Evolutionary conservation across 2,888 invertebrate genomes (phyloP).

Genomic region (Thecophora atra): DNA sequence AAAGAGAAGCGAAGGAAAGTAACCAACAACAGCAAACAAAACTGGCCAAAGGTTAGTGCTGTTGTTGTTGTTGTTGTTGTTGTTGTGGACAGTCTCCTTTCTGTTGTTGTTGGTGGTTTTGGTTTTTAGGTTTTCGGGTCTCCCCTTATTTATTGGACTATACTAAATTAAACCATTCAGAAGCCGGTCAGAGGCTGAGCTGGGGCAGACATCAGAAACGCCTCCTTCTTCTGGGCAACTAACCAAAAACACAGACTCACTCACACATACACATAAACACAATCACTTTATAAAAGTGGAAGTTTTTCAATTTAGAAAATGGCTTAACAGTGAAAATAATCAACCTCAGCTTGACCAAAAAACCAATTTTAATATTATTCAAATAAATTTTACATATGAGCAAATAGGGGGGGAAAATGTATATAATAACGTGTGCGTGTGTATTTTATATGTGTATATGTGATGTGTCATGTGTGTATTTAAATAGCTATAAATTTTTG

Average conservation of each 20-base stretch:
- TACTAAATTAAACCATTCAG: neutral
- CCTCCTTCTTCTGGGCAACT: neutral
- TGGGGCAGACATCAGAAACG: neutral
- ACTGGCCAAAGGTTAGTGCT: neutral
- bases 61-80: neutral
- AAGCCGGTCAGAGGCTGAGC: conserved; percentile 18
- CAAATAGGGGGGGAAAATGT: neutral
- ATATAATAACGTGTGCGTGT: neutral
- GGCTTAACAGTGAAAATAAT: conserved; percentile 34
- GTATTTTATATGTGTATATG: neutral
- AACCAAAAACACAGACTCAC: conserved; percentile 6
- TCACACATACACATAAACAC: conserved; percentile 14
- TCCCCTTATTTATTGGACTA: neutral
- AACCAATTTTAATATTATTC: conserved; percentile 35
- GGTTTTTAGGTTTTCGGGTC: neutral
- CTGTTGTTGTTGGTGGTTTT: neutral
- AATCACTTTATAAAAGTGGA: neutral
- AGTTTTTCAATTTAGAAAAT: conserved; percentile 38
- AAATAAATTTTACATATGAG: neutral
- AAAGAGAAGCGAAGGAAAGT: no score
- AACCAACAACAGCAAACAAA: neutral
- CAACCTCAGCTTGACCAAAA: conserved; percentile 37
- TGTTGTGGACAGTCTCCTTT: neutral
- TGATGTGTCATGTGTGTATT: no score
- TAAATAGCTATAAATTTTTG: no score